Conservation (phyloP, 2,113 vertebrate genomes). For the Cettia cetti region DNA sequence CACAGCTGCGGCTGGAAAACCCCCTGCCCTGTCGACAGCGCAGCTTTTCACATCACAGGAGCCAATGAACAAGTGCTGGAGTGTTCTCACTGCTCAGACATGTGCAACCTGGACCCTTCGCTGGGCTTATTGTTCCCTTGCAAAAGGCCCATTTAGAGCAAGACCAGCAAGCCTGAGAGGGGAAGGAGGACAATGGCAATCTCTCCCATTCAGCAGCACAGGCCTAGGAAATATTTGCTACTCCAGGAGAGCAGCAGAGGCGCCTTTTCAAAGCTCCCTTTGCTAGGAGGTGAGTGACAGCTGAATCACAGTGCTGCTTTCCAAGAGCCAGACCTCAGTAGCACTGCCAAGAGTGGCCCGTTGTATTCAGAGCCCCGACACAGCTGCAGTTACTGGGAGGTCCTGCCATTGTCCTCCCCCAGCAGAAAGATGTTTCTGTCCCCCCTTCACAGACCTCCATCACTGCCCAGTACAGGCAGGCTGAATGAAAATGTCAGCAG, state of each 20-base stretch:
- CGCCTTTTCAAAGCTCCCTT: constrained; percentile 80
- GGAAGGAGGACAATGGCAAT: constrained; percentile 78
- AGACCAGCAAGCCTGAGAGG: constrained; percentile 77
- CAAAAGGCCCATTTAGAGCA: constrained; percentile 84
- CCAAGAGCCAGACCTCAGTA: constrained; percentile 76
- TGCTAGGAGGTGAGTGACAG: constrained; percentile 88
- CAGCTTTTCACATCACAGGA: constrained; percentile 55
- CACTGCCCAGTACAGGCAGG: constrained; percentile 64
- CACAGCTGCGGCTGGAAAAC: constrained; percentile 56
- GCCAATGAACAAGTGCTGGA: constrained; percentile 70
- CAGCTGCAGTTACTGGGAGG: constrained; percentile 90
- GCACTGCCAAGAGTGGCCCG: constrained; percentile 66
- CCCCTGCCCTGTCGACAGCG: constrained; percentile 38
- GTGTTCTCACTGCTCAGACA: constrained; percentile 82
- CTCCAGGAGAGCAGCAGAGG: constrained; percentile 77
- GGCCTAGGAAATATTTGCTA: constrained; percentile 82
- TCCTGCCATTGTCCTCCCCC: constrained; percentile 83
- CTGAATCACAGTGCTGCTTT: constrained; percentile 83
- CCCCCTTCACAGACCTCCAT: constrained; percentile 73
- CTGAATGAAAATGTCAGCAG: constrained; percentile 76
- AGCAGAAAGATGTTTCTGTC: constrained; percentile 68
- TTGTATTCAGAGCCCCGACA: constrained; percentile 77
- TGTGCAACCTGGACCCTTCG: constrained; percentile 85
- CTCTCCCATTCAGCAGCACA: constrained; percentile 78
- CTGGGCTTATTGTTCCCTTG: constrained; percentile 83